Evolutionary conservation across 1,140 invertebrate species (phyloP).

Genomic region (Drosophila bocki): DNA sequence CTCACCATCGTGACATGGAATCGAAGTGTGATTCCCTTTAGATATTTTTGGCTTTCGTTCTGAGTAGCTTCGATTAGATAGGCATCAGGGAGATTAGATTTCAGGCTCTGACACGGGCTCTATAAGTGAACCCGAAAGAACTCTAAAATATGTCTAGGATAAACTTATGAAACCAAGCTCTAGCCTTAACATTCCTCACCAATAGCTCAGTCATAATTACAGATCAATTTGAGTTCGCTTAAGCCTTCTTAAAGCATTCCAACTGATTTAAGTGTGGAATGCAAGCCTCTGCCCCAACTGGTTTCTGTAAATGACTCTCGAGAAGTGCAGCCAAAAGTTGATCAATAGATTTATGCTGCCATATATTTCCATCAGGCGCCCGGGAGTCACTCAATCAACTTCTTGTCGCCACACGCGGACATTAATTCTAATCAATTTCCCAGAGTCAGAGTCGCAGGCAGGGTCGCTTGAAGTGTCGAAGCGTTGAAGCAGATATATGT

Average conservation of each 20-base stretch:
- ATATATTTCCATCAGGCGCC: constrained; percentile 57
- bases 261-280: constrained; percentile 32
- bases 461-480: constrained; percentile 65
- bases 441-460: constrained; percentile 30
- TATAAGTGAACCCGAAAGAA: neutral
- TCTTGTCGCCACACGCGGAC: constrained; percentile 69
- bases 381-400: constrained; percentile 64
- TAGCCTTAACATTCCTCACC: neutral
- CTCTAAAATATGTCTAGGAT: neutral
- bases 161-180: neutral
- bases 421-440: constrained; percentile 82
- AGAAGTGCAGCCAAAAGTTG: constrained; percentile 23
- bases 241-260: constrained; percentile 24
- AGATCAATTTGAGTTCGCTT: constrained; percentile 42
- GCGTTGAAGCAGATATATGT: constrained; percentile 37
- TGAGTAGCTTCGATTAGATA: constrained; percentile 31
- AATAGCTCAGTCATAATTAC: constrained; percentile 9
- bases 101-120: neutral
- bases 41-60: constrained; percentile 7
- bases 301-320: constrained; percentile 12
- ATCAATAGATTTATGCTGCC: constrained; percentile 41
- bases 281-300: constrained; percentile 8
- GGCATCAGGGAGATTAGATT: constrained; percentile 14
- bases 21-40: constrained; percentile 22
- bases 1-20: constrained; percentile 25